Conservation (phyloP, 1,140 invertebrate species). For the Drosophila pectinifera region DNA sequence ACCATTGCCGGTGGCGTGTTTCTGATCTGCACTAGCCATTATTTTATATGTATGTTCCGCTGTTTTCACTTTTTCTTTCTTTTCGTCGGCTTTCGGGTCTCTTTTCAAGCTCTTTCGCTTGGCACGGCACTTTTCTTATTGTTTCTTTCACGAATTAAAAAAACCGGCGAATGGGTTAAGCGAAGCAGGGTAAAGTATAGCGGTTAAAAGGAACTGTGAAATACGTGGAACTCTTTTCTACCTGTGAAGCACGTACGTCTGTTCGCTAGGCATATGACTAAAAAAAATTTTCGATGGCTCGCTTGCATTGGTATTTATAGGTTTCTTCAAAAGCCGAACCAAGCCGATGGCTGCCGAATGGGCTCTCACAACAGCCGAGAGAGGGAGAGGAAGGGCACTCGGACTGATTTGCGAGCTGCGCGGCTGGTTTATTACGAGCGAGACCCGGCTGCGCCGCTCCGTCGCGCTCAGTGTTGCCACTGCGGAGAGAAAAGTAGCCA, state of each 20-base stretch:
- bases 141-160: constrained; percentile 61
- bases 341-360: background rate
- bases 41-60: constrained; percentile 17
- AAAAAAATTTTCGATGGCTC: background rate
- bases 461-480: constrained; percentile 12
- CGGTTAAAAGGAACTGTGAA: constrained; percentile 6
- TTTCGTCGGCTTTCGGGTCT: constrained; percentile 19
- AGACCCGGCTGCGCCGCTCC: background rate
- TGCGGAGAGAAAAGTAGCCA: background rate
- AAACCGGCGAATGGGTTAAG: constrained; percentile 43
- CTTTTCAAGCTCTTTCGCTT: constrained; percentile 58
- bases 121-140: constrained; percentile 64
- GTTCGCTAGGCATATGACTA: constrained; percentile 43
- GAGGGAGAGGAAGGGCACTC: background rate
- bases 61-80: constrained; percentile 49
- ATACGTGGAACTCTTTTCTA: constrained; percentile 10
- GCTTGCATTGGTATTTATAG: constrained; percentile 13
- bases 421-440: constrained; percentile 68
- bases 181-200: constrained; percentile 14
- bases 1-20: constrained; percentile 67
- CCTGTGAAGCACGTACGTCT: constrained; percentile 21
- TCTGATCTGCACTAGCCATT: constrained; percentile 75
- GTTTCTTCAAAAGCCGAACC: background rate
- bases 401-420: constrained; percentile 65
- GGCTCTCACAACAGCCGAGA: background rate